Conservation (phyloP, 2,797 vertebrate species). For the Anomalospiza imberbis region DNA sequence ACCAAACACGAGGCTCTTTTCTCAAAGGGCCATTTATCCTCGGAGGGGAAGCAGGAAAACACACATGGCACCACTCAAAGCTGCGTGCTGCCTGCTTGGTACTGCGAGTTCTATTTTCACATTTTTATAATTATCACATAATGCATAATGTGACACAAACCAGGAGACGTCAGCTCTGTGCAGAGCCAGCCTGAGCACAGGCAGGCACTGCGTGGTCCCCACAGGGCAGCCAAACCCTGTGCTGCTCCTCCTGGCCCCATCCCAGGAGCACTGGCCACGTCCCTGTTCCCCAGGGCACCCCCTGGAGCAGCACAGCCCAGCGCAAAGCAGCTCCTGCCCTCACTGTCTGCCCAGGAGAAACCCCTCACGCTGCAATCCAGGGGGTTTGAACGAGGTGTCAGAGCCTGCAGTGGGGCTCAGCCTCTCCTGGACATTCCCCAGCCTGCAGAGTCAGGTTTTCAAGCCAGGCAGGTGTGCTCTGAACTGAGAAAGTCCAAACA, state of each 20-base stretch:
- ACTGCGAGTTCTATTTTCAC: slow-evolving; percentile 11
- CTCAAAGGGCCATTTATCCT: background rate
- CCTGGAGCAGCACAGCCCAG: background rate
- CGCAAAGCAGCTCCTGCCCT: background rate
- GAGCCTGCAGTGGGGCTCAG: background rate
- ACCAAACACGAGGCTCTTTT: background rate
- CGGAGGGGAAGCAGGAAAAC: background rate
- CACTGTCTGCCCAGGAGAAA: background rate
- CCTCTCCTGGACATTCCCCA: background rate
- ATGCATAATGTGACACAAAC: background rate
- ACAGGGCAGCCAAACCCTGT: background rate
- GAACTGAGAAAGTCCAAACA: background rate
- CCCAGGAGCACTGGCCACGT: background rate
- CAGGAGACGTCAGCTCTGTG: background rate
- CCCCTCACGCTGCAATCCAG: background rate
- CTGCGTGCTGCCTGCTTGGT: background rate
- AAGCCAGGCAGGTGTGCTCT: background rate
- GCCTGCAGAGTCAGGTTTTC: background rate
- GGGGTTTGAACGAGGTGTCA: background rate
- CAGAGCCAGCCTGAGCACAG: background rate
- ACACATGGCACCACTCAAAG: background rate
- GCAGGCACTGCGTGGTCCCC: background rate
- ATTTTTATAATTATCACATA: slow-evolving; percentile 44
- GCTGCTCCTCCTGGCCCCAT: background rate
- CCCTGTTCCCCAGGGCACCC: background rate